Conservation (phyloP, 2,888 invertebrate genomes). For the Epirrhoe alternata region DNA sequence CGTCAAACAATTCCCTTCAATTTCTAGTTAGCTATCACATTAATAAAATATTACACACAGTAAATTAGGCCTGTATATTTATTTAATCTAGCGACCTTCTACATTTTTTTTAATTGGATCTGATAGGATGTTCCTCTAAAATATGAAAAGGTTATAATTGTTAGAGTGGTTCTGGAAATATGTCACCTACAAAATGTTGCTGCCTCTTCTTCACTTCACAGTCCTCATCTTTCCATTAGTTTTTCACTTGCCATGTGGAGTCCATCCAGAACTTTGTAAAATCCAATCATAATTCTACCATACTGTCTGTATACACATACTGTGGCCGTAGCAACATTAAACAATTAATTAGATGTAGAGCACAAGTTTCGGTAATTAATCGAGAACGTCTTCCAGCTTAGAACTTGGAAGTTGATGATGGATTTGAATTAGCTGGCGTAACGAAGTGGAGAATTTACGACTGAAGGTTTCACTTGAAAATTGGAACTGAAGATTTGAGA, state of each 20-base stretch:
- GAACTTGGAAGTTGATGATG: slow-evolving; percentile 45
- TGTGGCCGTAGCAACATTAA: slow-evolving; percentile 46
- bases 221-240: too few species aligned
- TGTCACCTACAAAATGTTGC: too few species aligned
- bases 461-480: background rate
- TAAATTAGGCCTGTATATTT: background rate
- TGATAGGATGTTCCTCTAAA: too few species aligned
- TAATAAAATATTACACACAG: background rate
- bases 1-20: slow-evolving; percentile 29
- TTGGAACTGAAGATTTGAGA: background rate
- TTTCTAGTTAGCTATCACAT: slow-evolving; percentile 38
- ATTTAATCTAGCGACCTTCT: too few species aligned
- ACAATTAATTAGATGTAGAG: slow-evolving; percentile 62
- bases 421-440: slow-evolving; percentile 37
- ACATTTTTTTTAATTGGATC: too few species aligned
- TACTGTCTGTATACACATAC: slow-evolving; percentile 17
- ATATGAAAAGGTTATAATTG: too few species aligned
- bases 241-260: too few species aligned
- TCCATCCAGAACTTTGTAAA: too few species aligned
- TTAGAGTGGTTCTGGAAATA: too few species aligned
- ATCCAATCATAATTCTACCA: too few species aligned
- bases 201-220: too few species aligned
- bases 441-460: slow-evolving; percentile 23
- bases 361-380: slow-evolving; percentile 70
- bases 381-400: slow-evolving; percentile 59